phyloP scores from a whole-genome alignment of 2,113 vertebrate genomes.

The Sinocyclocheilus anshuiensis region DNA sequence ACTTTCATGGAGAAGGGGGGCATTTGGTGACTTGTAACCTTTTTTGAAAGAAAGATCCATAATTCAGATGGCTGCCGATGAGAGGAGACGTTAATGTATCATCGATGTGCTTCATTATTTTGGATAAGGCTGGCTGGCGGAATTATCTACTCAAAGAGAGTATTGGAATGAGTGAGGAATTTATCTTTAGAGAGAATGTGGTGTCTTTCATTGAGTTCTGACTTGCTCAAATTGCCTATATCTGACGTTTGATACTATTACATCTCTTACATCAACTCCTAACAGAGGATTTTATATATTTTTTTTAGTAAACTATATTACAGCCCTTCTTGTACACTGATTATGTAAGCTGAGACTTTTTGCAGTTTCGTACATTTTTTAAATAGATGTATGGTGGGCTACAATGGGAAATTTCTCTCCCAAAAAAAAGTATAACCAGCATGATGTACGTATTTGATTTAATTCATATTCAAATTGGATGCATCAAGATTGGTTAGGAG shows the following conservation, averaged over 20 bases:
- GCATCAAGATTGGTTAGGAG: not conserved
- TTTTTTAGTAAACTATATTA: not conserved
- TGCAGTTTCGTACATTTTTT: not conserved
- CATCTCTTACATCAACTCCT: not conserved
- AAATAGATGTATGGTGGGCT: not conserved
- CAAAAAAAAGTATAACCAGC: not conserved
- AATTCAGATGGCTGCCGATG: conserved; percentile 24
- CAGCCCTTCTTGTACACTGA: too few species aligned
- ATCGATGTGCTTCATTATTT: conserved; percentile 34
- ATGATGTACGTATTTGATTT: not conserved
- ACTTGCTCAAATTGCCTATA: not conserved
- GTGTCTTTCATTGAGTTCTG: not conserved
- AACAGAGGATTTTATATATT: not conserved
- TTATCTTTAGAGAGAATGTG: not conserved
- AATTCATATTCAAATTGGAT: not conserved
- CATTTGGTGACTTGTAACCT: conserved; percentile 47
- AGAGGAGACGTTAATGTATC: conserved; percentile 30
- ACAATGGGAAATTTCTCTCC: too few species aligned
- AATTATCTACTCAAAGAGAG: conserved; percentile 1
- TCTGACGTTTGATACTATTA: not conserved
- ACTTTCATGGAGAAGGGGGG: conserved; percentile 48
- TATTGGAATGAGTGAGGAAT: not conserved
- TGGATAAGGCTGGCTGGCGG: not conserved
- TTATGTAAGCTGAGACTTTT: not conserved
- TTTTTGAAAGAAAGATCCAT: conserved; percentile 39